Evolutionary conservation across 1,140 invertebrate genomes (phyloP), one percentile per base, ranked within the genome.

Genomic region (Monochamus saltuarius): DNA sequence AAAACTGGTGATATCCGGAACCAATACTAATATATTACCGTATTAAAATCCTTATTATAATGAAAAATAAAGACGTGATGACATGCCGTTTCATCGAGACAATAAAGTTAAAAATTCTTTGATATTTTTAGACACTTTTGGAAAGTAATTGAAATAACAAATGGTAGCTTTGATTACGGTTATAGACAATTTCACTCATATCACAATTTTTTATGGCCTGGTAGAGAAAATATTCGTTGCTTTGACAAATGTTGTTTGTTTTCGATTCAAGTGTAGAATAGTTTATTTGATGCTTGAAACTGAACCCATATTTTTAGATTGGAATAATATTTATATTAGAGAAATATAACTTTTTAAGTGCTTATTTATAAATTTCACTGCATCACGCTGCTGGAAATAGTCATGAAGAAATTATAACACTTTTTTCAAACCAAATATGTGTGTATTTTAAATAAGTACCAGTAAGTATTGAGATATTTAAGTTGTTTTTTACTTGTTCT

Each of bases 231-330:
- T 29, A 54, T 39, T 37, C 39, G 36, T 42, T 51, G 60, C 47
- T 62, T 62, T 57, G 54, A 62, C 60, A 62, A 62, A 50, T 62
- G 60, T 38, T 62, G 60, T 62, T 62, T 62, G 46, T 53, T 62
- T 51, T 55, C 39, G 54, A 47, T 50, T 39, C 50, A 54, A 40
- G 45, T 62, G 34, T 40, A 57, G 43, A 11, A 29, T 29, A 29
- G 22, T 29, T 29, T 29, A 29, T 29, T 29, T 29, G 22, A 29
- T 29, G 22, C 22, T 29, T 29, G 22, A 29, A 29, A 29, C 22
- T 29, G 29, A 17, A 46, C 51, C 35, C 45, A 51, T 57, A 57
- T 51, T 57, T 57, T 52, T 36, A 45, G 60, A 56, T 52, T 19
- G 51, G 17, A 45, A 60, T 60, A 54, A 53, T 54, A 60, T 45